Conservation (phyloP, 2,888 invertebrate genomes). For the Lepeophtheirus nordmannii region DNA sequence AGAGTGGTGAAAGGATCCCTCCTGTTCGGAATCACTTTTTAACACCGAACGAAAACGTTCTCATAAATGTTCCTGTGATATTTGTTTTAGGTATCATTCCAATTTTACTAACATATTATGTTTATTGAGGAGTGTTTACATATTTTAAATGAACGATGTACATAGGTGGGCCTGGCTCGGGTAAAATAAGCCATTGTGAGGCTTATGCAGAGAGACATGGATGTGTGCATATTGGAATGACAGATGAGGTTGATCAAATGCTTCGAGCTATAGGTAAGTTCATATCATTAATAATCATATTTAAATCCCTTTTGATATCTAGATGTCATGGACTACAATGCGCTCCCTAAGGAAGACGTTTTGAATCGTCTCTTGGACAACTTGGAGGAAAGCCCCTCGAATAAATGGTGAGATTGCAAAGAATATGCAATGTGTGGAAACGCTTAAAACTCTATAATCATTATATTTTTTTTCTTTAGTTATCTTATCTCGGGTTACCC, state of each 20-base stretch:
- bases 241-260: constrained; percentile 31
- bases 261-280: constrained; percentile 18
- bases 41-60: too few relatives aligned
- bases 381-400: constrained; percentile 79
- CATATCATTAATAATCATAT: not conserved
- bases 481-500: constrained; percentile 79
- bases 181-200: constrained; percentile 96
- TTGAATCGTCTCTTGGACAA: constrained; percentile 78
- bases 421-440: not conserved
- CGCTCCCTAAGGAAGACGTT: constrained; percentile 67
- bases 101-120: too few relatives aligned
- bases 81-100: too few relatives aligned
- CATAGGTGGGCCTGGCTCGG: constrained; percentile 83
- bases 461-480: constrained; percentile 37
- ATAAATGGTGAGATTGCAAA: constrained; percentile 40
- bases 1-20: too few relatives aligned
- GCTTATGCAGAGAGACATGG: constrained; percentile 70
- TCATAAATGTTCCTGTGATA: too few relatives aligned
- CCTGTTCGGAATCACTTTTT: too few relatives aligned
- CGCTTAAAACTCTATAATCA: too few relatives aligned
- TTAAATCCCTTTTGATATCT: constrained; percentile 24
- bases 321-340: constrained; percentile 77
- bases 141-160: too few relatives aligned
- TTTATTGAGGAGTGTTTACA: too few relatives aligned
- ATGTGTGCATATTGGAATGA: constrained; percentile 77